These are phyloP conservation scores for Zootoca vivipara DNA, from an alignment of 2,113 vertebrate genomes.

Conservation along the genomic window DNA sequence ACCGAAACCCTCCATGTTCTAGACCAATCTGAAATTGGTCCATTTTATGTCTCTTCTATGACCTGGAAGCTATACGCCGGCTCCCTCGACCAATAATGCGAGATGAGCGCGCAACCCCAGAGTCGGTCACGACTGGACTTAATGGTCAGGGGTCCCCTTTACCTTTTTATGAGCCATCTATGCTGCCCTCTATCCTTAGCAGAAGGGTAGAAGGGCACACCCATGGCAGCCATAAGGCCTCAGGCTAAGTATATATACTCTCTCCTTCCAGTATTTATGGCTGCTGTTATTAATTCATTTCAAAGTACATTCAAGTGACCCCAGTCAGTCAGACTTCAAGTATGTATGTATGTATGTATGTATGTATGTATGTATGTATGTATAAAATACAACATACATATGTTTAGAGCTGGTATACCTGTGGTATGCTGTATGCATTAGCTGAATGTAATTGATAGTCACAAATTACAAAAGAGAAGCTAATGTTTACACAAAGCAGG, in stretches of 20 bases:
- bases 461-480: conserved; percentile 2
- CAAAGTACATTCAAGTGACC: not conserved
- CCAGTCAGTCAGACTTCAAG: not conserved
- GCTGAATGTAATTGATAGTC: conserved; percentile 30
- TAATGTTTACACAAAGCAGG: conserved; percentile 11
- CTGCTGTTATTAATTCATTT: not conserved
- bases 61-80: no score
- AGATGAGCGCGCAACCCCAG: no score
- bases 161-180: not conserved
- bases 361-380: not conserved
- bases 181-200: not conserved
- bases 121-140: no score
- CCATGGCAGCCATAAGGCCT: not conserved
- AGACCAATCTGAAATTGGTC: not conserved
- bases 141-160: no score
- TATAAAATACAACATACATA: not conserved
- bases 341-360: not conserved
- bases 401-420: conserved; percentile 19
- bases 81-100: no score
- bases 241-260: not conserved
- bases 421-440: not conserved
- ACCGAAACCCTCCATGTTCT: not conserved
- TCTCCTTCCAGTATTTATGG: not conserved
- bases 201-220: not conserved
- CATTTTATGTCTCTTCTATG: not conserved